Evolutionary conservation across 1,140 invertebrate species (phyloP).

Genomic region (Drosophila neocordata): DNA sequence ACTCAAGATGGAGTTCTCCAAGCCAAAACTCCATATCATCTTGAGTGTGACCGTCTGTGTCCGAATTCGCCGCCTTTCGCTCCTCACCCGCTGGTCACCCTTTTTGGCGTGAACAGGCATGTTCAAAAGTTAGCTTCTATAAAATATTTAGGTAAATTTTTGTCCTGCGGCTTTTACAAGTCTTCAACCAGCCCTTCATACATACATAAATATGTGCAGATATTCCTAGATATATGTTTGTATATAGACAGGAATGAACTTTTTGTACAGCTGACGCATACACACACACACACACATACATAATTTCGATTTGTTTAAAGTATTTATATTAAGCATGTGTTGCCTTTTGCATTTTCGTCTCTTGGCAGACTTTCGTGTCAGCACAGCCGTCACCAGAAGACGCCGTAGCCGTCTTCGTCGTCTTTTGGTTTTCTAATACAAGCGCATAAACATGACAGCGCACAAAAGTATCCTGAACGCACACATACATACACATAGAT

Average conservation of each 20-base stretch:
- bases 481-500: background rate
- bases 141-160: background rate
- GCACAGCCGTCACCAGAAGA: slow-evolving; percentile 61
- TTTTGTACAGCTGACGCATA: slow-evolving; percentile 66
- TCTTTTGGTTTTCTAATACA: slow-evolving; percentile 28
- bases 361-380: slow-evolving; percentile 52
- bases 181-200: background rate
- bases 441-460: slow-evolving; percentile 37
- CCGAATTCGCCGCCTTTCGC: too few species aligned
- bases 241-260: slow-evolving; percentile 57
- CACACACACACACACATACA: slow-evolving; percentile 31
- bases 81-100: too few species aligned
- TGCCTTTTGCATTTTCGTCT: slow-evolving; percentile 53
- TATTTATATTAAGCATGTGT: slow-evolving; percentile 55
- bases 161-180: background rate
- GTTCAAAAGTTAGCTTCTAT: too few species aligned
- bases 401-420: slow-evolving; percentile 6
- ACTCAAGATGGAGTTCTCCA: too few species aligned
- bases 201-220: background rate
- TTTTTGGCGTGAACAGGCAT: too few species aligned
- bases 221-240: background rate
- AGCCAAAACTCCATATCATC: too few species aligned
- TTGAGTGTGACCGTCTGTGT: too few species aligned
- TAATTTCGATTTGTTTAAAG: slow-evolving; percentile 75
- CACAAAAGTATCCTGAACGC: slow-evolving; percentile 30